Conservation (phyloP, 1,140 invertebrate species). For the Laupala kohalensis region DNA sequence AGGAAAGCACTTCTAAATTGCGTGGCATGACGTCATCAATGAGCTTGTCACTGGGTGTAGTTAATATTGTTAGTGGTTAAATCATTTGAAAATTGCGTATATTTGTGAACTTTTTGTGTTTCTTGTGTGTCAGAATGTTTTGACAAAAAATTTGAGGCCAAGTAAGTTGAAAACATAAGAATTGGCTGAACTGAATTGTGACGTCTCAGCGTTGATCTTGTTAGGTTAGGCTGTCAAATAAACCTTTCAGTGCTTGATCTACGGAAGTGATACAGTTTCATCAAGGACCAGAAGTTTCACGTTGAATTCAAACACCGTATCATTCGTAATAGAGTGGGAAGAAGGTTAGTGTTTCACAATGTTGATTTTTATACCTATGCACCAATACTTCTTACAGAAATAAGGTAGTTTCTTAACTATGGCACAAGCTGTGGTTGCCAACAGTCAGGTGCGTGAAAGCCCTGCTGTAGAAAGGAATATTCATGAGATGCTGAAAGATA, state of each 20-base stretch:
- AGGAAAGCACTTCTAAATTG: background rate
- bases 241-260: background rate
- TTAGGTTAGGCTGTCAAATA: slow-evolving; percentile 4
- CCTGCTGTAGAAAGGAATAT: slow-evolving; percentile 52
- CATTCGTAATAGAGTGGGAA: background rate
- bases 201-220: background rate
- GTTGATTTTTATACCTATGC: background rate
- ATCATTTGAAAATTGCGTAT: background rate
- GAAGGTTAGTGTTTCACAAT: background rate
- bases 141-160: background rate
- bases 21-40: slow-evolving; percentile 4
- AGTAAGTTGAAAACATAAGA: background rate
- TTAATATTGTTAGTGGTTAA: background rate
- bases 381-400: background rate
- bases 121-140: background rate
- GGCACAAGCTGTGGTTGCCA: slow-evolving; percentile 12
- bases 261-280: background rate
- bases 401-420: slow-evolving; percentile 2
- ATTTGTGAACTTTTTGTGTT: background rate
- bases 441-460: slow-evolving; percentile 11
- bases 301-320: background rate
- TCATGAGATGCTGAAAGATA: slow-evolving; percentile 78
- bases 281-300: background rate
- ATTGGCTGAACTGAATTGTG: too few relatives aligned
- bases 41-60: background rate